Conservation (phyloP, 2,113 vertebrate species). For the Smithornis capensis region DNA sequence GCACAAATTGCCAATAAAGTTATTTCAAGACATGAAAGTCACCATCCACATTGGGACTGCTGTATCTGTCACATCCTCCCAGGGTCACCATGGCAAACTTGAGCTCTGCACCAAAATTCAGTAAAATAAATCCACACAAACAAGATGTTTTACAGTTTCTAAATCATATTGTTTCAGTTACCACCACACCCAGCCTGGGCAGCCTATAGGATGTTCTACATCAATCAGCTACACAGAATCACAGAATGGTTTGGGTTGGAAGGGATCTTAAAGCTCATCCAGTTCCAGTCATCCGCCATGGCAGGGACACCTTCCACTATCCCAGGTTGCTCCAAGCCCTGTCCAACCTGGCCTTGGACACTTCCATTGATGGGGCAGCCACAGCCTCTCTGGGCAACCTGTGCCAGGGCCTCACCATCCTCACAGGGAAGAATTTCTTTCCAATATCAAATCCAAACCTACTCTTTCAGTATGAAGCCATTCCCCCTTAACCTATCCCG, state of each 20-base stretch:
- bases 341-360: not conserved
- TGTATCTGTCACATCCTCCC: not conserved
- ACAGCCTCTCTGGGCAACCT: not conserved
- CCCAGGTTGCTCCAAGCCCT: not conserved
- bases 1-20: not conserved
- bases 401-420: not conserved
- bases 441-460: not conserved
- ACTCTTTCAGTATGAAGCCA: not conserved
- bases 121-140: not conserved
- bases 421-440: not conserved
- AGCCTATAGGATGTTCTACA: not conserved
- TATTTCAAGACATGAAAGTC: not conserved
- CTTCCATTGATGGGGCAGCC: not conserved
- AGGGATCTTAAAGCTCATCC: not conserved
- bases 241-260: not conserved
- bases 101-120: not conserved
- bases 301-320: not conserved
- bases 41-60: not conserved
- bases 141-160: not conserved
- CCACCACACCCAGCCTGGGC: not conserved
- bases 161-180: not conserved
- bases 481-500: not conserved
- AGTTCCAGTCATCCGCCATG: rapidly evolving
- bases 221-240: not conserved
- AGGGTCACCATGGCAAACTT: not conserved